Percentiles rank a stretch among this genome's conserved stretches.
Evolutionary conservation across 2,797 vertebrate species (phyloP).

Genomic region (Crenichthys baileyi): DNA sequence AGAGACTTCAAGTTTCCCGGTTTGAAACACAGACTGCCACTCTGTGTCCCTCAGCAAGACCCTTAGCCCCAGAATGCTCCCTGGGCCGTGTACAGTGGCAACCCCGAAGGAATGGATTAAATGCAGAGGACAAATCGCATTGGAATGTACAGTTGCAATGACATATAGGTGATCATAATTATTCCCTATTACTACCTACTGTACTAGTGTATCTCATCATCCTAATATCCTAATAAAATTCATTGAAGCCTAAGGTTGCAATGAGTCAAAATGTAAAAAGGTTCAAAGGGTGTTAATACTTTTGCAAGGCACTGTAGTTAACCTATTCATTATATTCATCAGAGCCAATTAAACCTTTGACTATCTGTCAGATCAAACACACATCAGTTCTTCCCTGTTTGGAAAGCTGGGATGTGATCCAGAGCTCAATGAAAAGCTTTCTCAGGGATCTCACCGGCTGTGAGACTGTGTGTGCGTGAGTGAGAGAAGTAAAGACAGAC

Average conservation of each 20-base stretch:
- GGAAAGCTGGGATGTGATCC: slow-evolving; percentile 70
- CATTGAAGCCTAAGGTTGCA: neutral
- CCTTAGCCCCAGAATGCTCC: no score
- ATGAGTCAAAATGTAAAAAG: neutral
- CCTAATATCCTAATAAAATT: neutral
- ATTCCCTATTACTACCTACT: no score
- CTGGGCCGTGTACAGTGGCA: no score
- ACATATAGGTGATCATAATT: no score
- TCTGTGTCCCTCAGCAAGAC: no score
- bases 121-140: no score
- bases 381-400: slow-evolving; percentile 55
- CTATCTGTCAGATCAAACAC: slow-evolving; percentile 65
- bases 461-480: slow-evolving; percentile 8
- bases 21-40: no score
- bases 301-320: neutral
- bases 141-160: no score
- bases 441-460: slow-evolving; percentile 56
- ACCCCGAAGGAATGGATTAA: no score
- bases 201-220: no score
- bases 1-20: no score
- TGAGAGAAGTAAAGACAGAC: slow-evolving; percentile 21
- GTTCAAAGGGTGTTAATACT: neutral
- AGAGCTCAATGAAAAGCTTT: slow-evolving; percentile 73
- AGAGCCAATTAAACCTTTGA: slow-evolving; percentile 44
- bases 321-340: neutral